Conservation (phyloP, 2,797 vertebrate genomes). For the Myotis pilosus region DNA sequence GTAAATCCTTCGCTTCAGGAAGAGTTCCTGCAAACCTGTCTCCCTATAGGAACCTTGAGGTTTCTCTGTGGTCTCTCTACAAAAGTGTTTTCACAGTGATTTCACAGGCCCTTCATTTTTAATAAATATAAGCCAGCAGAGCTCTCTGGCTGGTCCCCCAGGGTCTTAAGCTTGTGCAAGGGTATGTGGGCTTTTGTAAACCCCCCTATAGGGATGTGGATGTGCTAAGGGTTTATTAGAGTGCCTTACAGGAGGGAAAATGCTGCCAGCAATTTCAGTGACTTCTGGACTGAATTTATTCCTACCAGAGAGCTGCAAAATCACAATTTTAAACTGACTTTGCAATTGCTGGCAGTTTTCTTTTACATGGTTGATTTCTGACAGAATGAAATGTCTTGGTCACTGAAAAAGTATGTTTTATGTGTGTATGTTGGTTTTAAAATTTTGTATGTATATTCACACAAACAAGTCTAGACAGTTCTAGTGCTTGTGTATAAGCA, state of each 20-base stretch:
- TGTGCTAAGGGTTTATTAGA: background rate
- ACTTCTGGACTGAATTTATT: constrained; percentile 57
- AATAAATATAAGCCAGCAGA: constrained; percentile 55
- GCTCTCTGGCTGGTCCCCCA: background rate
- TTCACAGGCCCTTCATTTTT: constrained; percentile 75
- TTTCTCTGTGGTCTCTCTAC: constrained; percentile 47
- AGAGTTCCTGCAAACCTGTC: background rate
- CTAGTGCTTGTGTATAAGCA: background rate
- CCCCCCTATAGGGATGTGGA: background rate
- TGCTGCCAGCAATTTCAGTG: background rate
- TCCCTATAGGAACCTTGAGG: constrained; percentile 44
- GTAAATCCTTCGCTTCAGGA: constrained; percentile 65
- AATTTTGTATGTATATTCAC: background rate
- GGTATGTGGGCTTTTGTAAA: rapidly evolving
- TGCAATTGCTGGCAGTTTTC: constrained; percentile 29
- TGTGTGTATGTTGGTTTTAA: background rate
- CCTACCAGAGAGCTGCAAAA: background rate
- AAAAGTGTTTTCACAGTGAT: constrained; percentile 59
- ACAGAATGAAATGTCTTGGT: constrained; percentile 30
- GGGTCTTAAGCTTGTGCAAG: background rate
- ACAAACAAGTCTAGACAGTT: background rate
- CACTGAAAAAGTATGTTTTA: constrained; percentile 17
- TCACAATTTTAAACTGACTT: constrained; percentile 53
- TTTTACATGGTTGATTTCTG: background rate
- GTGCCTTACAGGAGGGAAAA: background rate